Conservation (phyloP, 2,888 invertebrate genomes). For the Magallana nippona region DNA sequence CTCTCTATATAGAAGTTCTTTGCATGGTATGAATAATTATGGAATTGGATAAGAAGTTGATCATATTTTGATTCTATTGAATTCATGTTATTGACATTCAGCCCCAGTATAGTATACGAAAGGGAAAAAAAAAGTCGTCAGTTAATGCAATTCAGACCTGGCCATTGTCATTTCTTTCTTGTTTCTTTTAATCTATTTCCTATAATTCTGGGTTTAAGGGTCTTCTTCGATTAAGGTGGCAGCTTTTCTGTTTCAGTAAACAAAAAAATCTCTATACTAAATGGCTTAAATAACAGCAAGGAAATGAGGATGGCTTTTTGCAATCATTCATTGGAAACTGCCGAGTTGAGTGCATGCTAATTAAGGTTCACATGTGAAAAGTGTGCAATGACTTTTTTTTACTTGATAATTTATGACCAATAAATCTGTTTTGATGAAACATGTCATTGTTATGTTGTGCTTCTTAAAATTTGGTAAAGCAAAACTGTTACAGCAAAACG, state of each 20-base stretch:
- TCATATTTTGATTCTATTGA: not conserved
- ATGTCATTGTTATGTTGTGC: not conserved
- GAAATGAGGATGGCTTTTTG: slow-evolving; percentile 24
- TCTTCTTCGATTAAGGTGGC: not conserved
- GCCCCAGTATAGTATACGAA: not conserved
- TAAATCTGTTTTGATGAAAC: slow-evolving; percentile 30
- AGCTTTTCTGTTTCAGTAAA: slow-evolving; percentile 26
- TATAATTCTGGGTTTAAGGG: not conserved
- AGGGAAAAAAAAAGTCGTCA: not conserved
- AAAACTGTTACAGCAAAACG: too few relatives aligned
- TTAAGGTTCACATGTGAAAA: slow-evolving; percentile 31
- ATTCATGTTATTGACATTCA: not conserved
- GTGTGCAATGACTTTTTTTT: slow-evolving; percentile 31
- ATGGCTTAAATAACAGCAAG: not conserved
- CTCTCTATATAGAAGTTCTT: not conserved
- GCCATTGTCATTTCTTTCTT: slow-evolving; percentile 27
- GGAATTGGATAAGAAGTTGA: not conserved
- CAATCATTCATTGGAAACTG: slow-evolving; percentile 27
- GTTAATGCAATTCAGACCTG: not conserved
- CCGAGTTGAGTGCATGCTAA: slow-evolving; percentile 32
- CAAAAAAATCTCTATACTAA: not conserved
- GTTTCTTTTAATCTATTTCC: not conserved
- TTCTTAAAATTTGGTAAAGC: not conserved
- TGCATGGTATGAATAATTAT: not conserved
- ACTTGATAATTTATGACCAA: slow-evolving; percentile 35